Evolutionary conservation across 2,797 vertebrate species (phyloP), one percentile per base, ranked within the genome.

Genomic region (Acropternis orthonyx): DNA sequence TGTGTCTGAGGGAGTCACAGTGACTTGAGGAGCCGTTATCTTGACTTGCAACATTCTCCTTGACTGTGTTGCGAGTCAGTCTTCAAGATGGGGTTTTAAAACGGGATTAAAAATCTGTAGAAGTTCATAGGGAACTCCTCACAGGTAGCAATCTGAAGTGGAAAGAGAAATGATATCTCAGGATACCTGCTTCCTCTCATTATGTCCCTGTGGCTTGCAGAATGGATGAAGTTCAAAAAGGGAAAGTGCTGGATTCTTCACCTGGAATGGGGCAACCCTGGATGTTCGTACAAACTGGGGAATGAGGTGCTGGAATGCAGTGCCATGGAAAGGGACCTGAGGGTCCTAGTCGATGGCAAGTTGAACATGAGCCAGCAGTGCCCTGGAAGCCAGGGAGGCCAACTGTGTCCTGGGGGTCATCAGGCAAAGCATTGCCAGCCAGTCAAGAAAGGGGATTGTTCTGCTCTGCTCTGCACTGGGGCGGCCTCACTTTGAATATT

Each of bases 41-140:
- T 79, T 3, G 1, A 7, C 54, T 43, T 39, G 56, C 22, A 84
- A 30, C 21, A 10, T 92, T 84, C 14, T 10, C 24, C 9, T 12
- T 44, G n/a, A 9, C 28, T 36, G 8, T 13, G n/a, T 17, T 79
- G 30, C 0, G 4, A 34, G 11, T 19, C 9, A 0, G 2, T 9
- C 54, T 94, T 72, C 58, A 63, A 79, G 41, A 19, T 0, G 3
- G 5, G 10, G 7, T 52, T 85, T 93, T 77, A 54, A 82, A 91
- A 20, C 74, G 11, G 24, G 19, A 41, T 46, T 88, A 49, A 85
- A 92, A 55, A 22, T 65, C 61, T n/a, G 6, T 27, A 46, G n/a
- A 5, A 2, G 0, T 37, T 77, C 5, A 1, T 22, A 74, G 41
- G 41, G 19, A 89, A 6, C 28, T 49, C 39, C 36, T 61, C 10